Base-by-base conservation (phyloP, 2,888 invertebrate species). In the Ochropleura plecta region DNA sequence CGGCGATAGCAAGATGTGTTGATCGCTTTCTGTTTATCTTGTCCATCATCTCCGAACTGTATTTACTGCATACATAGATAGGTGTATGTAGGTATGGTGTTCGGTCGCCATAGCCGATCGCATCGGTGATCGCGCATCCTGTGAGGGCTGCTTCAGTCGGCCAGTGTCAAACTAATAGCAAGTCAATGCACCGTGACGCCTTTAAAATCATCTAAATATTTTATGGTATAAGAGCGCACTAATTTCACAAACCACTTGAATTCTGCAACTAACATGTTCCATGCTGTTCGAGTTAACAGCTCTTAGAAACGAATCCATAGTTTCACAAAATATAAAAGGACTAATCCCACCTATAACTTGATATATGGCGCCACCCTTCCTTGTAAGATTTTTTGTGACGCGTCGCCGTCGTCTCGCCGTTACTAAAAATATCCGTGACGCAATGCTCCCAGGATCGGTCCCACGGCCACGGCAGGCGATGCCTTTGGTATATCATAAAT, bases 401-500 rank as follows among this genome's bases (percentile, higher is more conserved):
- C 93, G 93, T 92, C 95, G 92, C 90, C 93, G 93, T 92, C 95
- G 92, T 90, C 92, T 92, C 89, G 91, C 85, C 86, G 86, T 81
- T 78, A 88, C 95, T 95, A 95, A 94, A 96, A 95, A 96, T 96
- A 96, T 89, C 93, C 90, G 89, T 96, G 96, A 96, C 94, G 95
- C 91, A 93, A 94, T 82, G 78, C 76, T 78, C 75, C 84, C 88
- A 89, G 89, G 87, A 87, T 85, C 90, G 91, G 89, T 95, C 94
- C 94, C 95, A 94, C 94, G 94, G 92, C 89, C 90, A 86, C 89
- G 59, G 79, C 82, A 74, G 79, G 71, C 83, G 82, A 90, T 82
- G 90, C 80, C 84, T 86, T 85, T 74, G 84, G 68, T 70, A 91
- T 91, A 93, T 93, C 93, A 94, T 95, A 95, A 95, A 95, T 95